These are phyloP conservation scores for Brachypalpus laphriformis DNA, from an alignment of 2,888 invertebrate species.

Conservation along the genomic window DNA sequence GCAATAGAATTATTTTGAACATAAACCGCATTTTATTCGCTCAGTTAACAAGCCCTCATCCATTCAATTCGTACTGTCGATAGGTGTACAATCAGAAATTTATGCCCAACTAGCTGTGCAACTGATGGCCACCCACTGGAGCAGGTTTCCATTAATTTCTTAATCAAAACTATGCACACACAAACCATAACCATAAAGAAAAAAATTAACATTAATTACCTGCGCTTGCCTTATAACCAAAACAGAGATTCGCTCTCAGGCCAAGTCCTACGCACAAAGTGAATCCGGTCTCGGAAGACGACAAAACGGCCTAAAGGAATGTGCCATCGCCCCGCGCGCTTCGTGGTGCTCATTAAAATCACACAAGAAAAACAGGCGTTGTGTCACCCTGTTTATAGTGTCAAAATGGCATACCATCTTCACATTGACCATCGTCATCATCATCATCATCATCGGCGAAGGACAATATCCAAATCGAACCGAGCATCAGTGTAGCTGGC, in stretches of 20 bases:
- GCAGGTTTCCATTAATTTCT: constrained; percentile 69
- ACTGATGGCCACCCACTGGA: constrained; percentile 64
- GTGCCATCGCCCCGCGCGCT: constrained; percentile 42
- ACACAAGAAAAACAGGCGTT: constrained; percentile 66
- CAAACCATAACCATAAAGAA: constrained; percentile 70
- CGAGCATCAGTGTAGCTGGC: background rate
- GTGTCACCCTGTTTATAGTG: constrained; percentile 72
- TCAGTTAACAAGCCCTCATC: background rate
- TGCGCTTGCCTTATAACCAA: constrained; percentile 28
- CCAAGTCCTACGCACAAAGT: no score
- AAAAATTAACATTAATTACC: constrained; percentile 68
- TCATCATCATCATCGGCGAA: constrained; percentile 7
- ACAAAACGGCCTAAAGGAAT: constrained; percentile 55
- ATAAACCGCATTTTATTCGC: no score
- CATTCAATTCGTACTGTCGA: background rate
- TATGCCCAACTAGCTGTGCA: constrained; percentile 22
- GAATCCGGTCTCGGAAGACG: constrained; percentile 30
- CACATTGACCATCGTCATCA: constrained; percentile 71
- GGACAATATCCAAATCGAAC: constrained; percentile 39
- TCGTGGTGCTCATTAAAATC: constrained; percentile 66
- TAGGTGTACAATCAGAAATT: background rate
- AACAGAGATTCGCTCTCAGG: constrained; percentile 6
- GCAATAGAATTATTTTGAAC: no score
- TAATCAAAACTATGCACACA: constrained; percentile 64
- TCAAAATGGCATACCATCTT: constrained; percentile 72